These are phyloP conservation scores for Sitobion miscanthi DNA, from an alignment of 1,140 invertebrate genomes.

Conservation along the genomic window DNA sequence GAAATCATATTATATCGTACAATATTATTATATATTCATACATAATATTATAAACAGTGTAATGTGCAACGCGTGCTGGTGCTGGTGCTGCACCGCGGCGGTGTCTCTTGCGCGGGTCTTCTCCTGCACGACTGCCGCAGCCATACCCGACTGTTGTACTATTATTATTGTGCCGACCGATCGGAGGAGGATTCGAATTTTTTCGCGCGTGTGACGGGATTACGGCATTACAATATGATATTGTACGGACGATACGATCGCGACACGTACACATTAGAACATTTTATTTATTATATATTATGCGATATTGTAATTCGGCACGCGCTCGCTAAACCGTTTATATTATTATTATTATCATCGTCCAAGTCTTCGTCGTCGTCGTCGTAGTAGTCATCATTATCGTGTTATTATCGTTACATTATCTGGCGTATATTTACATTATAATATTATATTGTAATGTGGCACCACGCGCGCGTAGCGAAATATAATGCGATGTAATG, in stretches of 20 bases:
- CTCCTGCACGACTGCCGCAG: too few relatives aligned
- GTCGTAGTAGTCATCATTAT: neutral
- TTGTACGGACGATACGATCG: neutral
- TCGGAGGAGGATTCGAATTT: neutral
- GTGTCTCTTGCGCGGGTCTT: neutral
- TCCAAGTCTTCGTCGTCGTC: neutral
- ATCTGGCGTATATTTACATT: neutral
- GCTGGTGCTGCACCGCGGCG: neutral
- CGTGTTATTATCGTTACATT: neutral
- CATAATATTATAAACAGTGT: neutral
- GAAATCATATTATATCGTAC: neutral
- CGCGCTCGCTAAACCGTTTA: slow-evolving; percentile 19
- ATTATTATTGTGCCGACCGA: neutral
- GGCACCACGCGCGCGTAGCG: too few relatives aligned
- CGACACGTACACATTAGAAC: neutral
- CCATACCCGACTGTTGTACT: too few relatives aligned
- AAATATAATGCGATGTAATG: neutral
- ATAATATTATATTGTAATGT: slow-evolving; percentile 4
- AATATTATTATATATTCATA: neutral
- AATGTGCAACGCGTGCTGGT: neutral
- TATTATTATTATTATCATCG: neutral
- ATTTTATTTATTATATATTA: neutral
- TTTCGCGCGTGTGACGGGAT: slow-evolving; percentile 53
- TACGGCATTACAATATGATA: neutral
- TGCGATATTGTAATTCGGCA: neutral